Base-by-base conservation (phyloP, 1,140 invertebrate species). In the Drosophila fuyamai region DNA sequence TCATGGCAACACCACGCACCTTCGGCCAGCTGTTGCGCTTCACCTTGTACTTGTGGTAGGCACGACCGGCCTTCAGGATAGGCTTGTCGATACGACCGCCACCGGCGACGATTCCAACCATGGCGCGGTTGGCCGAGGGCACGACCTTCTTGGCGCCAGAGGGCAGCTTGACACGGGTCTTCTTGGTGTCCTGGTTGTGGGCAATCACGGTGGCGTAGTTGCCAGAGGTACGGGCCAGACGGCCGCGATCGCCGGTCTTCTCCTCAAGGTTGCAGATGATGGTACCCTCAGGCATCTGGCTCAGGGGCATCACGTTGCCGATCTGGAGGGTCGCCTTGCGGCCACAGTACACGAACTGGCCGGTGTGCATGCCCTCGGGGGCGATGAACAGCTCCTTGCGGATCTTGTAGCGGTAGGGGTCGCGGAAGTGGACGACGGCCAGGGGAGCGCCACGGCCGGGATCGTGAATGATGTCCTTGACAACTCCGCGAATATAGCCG, bases 71-170 rank as follows among this genome's bases (percentile, higher is more conserved):
- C 94, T 99, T 99, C 92, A 99, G 93, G 76, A 99, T 98, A 6
- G 99, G 99, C 93, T 99, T 99, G 94, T 99, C 99, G 92, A 99
- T 99, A 95, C 99, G 96, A 90, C 99, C 99, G 95, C 99, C 99
- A 84, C 99, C 99, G 93, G 99, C 98, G 86, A 99, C 98, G 93
- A 99, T 98, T 86, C 97, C 97, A 93, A 99, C 98, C 98, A 99
- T 99, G 79, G 98, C 99, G 93, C 99, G 95, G 94, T 99, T 99
- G 88, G 96, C 96, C 5, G 98, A 99, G 55, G 98, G 97, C 84
- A 99, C 95, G 23, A 99, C 97, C 95, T 99, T 99, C 94, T 99
- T 99, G 14, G 98, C 96, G 67, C 99, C 99, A 66, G 98, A 99
- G 43, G 99, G 99, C 71, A 99, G 94, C 94, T 99, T 99, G 6